phyloP scores from a whole-genome alignment of 2,797 vertebrate genomes.

The Anableps anableps region DNA sequence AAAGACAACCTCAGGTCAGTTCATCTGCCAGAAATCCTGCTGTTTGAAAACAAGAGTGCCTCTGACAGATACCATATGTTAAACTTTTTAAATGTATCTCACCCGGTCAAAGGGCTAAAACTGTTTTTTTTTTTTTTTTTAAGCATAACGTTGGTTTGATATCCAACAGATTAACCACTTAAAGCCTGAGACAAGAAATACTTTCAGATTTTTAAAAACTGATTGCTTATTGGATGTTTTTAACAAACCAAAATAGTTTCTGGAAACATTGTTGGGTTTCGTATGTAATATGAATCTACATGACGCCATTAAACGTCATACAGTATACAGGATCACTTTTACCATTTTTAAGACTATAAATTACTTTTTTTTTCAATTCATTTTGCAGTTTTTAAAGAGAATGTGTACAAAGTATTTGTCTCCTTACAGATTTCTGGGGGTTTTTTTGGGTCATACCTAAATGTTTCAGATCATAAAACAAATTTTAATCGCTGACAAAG shows the following conservation, averaged over 20 bases:
- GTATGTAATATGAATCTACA: background rate
- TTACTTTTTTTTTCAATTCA: background rate
- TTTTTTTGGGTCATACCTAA: background rate
- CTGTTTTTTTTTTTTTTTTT: slow-evolving; percentile 4
- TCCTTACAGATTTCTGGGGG: background rate
- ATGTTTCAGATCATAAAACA: background rate
- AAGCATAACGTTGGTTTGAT: slow-evolving; percentile 19
- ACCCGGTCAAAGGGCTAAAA: slow-evolving; percentile 42
- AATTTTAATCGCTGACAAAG: background rate
- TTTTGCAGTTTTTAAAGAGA: background rate
- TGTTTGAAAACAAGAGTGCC: slow-evolving; percentile 33
- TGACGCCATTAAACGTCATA: background rate
- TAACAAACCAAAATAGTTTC: background rate
- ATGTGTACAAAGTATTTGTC: background rate
- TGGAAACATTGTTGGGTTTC: background rate
- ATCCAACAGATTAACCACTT: slow-evolving; percentile 16
- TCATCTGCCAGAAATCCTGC: slow-evolving; percentile 40
- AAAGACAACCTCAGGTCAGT: slow-evolving; percentile 42
- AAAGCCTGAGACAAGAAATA: background rate
- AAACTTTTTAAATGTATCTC: slow-evolving; percentile 33
- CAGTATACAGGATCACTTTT: background rate
- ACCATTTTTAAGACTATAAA: background rate
- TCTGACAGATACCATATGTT: slow-evolving; percentile 54
- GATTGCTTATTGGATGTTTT: background rate
- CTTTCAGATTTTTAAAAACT: background rate